Evolutionary conservation across 2,113 vertebrate genomes (phyloP), one percentile per base, ranked within the genome.

Genomic region (Acrocephalus kingi): DNA sequence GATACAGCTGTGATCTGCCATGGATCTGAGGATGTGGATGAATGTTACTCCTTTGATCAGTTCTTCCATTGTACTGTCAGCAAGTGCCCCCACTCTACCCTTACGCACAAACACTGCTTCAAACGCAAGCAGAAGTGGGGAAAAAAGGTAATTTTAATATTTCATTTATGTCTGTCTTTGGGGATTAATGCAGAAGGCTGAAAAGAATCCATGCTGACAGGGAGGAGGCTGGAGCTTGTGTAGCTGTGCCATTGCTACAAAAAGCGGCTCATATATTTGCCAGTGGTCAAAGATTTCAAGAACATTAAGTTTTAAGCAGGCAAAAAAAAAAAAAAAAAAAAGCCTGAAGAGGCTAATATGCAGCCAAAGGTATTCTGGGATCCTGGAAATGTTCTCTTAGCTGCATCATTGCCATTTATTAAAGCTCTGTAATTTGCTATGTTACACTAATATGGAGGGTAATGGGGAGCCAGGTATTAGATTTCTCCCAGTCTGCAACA

Each of bases 81-180:
- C 91, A 87, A 54, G 56, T 67, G 67, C 45, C 27, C 39, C 69
- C 22, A 10, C 77, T 84, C 75, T 45, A 72, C 46, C 54, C 64
- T 75, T 43, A 30, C 11, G 39, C 31, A 35, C 16, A 72, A 33
- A 59, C 9, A 9, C 64, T 75, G 81, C 88, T 92, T 84, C 93
- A 69, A 93, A 87, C 4, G 7, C 66, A 45, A 75, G 56, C 33
- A 63, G 73, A 84, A 76, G 84, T 30, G 7, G 67, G 52, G 78
- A 95, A 91, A 97, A 97, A 97, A 94, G 90, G 91, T 81, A 97
- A 97, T 97, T 96, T 96, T 94, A 97, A 97, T 97, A 96, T 97
- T 98, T 97, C 83, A 97, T 96, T 97, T 94, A 85, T 59, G 62
- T 75, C 68, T 12, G 76, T 86, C 96, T 92, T 62, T 25, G 27